Evolutionary conservation across 2,797 vertebrate species (phyloP).

Genomic region (Cheirogaleus major): DNA sequence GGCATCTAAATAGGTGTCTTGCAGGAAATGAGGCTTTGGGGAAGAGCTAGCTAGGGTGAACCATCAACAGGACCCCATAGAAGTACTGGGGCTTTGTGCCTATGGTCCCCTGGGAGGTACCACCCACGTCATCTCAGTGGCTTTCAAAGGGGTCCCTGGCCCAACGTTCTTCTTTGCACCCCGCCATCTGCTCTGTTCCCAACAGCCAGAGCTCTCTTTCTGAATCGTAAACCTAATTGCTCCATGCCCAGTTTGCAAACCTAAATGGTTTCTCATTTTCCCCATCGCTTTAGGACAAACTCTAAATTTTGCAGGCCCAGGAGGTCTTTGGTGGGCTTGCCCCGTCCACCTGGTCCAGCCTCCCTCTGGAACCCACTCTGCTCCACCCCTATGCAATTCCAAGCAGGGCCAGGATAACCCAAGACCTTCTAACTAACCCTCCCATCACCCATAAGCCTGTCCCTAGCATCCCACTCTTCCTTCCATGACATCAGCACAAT

Average conservation of each 20-base stretch:
- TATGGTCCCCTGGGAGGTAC: not conserved
- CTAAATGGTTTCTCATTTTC: not conserved
- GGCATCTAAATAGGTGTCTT: not conserved
- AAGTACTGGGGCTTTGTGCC: not conserved
- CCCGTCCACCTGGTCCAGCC: not conserved
- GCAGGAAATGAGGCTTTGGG: not conserved
- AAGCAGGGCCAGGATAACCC: not conserved
- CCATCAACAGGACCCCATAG: not conserved
- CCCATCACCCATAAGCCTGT: no score
- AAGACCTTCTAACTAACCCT: not conserved
- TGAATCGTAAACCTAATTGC: no score
- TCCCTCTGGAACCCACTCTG: not conserved
- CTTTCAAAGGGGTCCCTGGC: not conserved
- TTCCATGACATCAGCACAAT: not conserved
- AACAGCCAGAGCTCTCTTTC: not conserved
- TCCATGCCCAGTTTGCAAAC: not conserved
- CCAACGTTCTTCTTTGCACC: not conserved
- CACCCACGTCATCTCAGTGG: not conserved
- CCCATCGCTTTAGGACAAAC: not conserved
- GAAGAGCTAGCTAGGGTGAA: not conserved
- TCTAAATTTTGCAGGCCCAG: not conserved
- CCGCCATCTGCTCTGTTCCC: not conserved
- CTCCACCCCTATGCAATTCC: accelerated
- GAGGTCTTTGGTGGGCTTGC: not conserved
- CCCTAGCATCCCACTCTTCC: not conserved